Evolutionary conservation across 2,888 invertebrate species (phyloP).

Genomic region (Nycteola revayana): DNA sequence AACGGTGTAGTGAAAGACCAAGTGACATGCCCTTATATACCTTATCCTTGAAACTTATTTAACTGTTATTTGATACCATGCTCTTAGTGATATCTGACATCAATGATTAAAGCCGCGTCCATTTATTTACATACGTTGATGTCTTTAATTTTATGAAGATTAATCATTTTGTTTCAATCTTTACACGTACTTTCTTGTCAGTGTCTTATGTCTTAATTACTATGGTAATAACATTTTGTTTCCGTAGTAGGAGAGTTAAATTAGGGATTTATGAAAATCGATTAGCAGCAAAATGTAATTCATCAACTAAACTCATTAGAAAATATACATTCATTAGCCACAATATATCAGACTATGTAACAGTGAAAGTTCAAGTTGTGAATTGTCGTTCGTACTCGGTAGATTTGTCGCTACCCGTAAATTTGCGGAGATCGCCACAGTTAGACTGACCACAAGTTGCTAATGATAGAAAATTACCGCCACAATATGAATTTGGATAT

Average conservation of each 20-base stretch:
- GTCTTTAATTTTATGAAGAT: too few species aligned
- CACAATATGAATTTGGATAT: constrained; percentile 45
- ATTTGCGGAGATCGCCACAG: constrained; percentile 47
- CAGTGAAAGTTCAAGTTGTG: constrained; percentile 65
- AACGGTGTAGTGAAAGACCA: constrained; percentile 24
- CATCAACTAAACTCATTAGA: constrained; percentile 50
- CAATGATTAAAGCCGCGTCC: constrained; percentile 17
- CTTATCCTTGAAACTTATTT: too few species aligned
- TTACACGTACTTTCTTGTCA: too few species aligned
- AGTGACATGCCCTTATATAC: constrained; percentile 6
- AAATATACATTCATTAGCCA: constrained; percentile 56
- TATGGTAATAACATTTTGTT: too few species aligned
- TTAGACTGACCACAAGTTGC: constrained; percentile 55
- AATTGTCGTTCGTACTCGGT: constrained; percentile 49
- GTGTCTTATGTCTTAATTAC: too few species aligned
- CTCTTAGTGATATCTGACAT: too few species aligned
- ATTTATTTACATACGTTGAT: too few species aligned
- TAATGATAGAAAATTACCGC: constrained; percentile 71
- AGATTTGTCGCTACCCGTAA: constrained; percentile 57
- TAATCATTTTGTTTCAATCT: too few species aligned
- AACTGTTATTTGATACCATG: too few species aligned
- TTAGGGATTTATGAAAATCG: constrained; percentile 41
- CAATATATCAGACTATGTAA: constrained; percentile 53
- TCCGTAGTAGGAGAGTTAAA: too few species aligned
- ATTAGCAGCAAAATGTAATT: constrained; percentile 40